A percentile compares a stretch with the other conserved stretches of the same genome.
Evolutionary conservation across 2,888 invertebrate genomes (phyloP).

Genomic region (Watsonalla binaria): DNA sequence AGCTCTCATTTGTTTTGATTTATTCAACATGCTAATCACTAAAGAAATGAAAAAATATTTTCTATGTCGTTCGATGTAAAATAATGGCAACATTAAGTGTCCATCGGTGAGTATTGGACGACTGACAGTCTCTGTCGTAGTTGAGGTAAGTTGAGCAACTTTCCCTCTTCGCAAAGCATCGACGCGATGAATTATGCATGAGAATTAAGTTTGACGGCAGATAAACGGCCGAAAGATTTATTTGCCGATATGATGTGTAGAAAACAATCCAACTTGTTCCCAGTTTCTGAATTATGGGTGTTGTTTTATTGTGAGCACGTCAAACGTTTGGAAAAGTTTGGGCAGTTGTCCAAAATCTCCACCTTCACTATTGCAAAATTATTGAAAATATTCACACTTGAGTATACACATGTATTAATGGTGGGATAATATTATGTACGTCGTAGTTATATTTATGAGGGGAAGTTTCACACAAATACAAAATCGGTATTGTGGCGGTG

Average conservation of each 20-base stretch:
- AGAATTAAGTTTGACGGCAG: constrained; percentile 76
- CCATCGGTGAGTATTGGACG: constrained; percentile 25
- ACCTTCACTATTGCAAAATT: constrained; percentile 1
- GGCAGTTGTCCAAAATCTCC: constrained; percentile 6
- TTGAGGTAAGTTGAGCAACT: constrained; percentile 48
- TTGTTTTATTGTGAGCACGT: constrained; percentile 71
- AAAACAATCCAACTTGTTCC: constrained; percentile 75
- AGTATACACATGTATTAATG: not conserved
- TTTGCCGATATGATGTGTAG: constrained; percentile 75
- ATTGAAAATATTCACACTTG: constrained; percentile 5
- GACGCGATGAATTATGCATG: constrained; percentile 74
- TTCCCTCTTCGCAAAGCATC: constrained; percentile 61
- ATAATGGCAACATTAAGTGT: constrained; percentile 5
- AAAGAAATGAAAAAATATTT: too few relatives aligned
- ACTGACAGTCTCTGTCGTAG: constrained; percentile 40
- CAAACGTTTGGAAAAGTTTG: constrained; percentile 48
- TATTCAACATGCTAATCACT: too few relatives aligned
- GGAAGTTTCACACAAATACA: constrained; percentile 42
- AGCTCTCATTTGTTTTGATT: too few relatives aligned
- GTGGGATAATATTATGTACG: not conserved
- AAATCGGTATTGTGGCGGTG: constrained; percentile 54
- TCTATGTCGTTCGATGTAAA: too few relatives aligned
- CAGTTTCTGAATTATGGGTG: constrained; percentile 70
- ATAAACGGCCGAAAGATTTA: constrained; percentile 75
- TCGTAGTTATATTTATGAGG: constrained; percentile 18